A percentile compares a stretch with the other conserved stretches of the same genome.
Conservation (phyloP, 2,113 vertebrate genomes). For the Ibidorhyncha struthersii region DNA sequence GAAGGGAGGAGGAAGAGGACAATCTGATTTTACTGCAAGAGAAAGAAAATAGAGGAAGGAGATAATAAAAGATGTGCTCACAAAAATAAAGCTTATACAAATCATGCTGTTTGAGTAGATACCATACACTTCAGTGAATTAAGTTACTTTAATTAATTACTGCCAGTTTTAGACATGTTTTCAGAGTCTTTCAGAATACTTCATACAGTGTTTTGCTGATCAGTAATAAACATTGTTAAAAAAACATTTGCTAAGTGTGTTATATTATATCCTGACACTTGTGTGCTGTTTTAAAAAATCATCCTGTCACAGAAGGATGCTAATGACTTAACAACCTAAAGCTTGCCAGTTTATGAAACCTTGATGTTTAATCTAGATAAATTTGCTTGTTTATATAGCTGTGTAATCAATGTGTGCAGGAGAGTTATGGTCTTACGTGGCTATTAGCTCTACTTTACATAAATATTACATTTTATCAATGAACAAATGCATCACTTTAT, state of each 20-base stretch:
- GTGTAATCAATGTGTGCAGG: constrained; percentile 29
- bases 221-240: not conserved
- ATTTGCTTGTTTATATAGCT: constrained; percentile 47
- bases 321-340: constrained; percentile 48
- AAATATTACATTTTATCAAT: constrained; percentile 60
- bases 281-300: constrained; percentile 18
- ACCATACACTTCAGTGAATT: not conserved
- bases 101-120: not conserved
- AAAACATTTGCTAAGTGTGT: not conserved
- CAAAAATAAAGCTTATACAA: not conserved
- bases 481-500: constrained; percentile 52
- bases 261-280: constrained; percentile 15
- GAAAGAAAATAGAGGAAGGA: not conserved
- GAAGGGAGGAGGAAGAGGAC: not conserved
- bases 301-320: not conserved
- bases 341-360: constrained; percentile 8
- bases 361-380: constrained; percentile 62
- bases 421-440: constrained; percentile 33
- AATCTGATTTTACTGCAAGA: not conserved
- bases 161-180: not conserved
- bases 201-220: not conserved
- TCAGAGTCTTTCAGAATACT: not conserved
- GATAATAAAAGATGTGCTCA: not conserved
- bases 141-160: constrained; percentile 11
- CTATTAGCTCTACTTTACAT: constrained; percentile 58